Evolutionary conservation across 35 echinoderm and acorn worm genomes (phyloP), one percentile per base, ranked within the genome.

Genomic region (Acanthaster planci): DNA sequence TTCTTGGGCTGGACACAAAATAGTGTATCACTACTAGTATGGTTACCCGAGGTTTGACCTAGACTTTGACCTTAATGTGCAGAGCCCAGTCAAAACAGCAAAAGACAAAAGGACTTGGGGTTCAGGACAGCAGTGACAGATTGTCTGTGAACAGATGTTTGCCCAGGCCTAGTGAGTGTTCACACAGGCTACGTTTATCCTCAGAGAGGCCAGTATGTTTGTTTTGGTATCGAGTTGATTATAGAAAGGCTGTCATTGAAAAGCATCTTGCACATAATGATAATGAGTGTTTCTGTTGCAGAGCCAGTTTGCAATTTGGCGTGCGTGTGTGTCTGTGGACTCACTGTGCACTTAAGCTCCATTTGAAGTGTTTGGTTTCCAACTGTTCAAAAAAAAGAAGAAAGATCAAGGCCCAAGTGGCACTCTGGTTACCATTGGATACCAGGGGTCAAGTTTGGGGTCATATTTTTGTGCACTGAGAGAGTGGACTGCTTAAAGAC

Each of bases 341-440:
- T 72, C 34, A 14, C 10, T 27, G 64, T 31, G 0, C 26, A 72
- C 64, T 1, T 5, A 72, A 12, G 21, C 26, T 26, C 23, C 10
- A 26, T 72, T 21, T 31, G 64, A 72, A 31, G 64, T 72, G 64
- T 31, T 72, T 72, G 26, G 26, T 72, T 60, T 72, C 64, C 64
- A 47, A 47, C 42, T n/a, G n/a, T n/a, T n/a, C 42, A 4, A 4
- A 47, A 47, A 47, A 47, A 47, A 47, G 42, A 47, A 47, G 12
- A 47, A 12, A 47, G 12, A 47, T 12, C 42, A 47, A 47, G 42
- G 42, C 42, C 42, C 14, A 34, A 72, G 64, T 72, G 64, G 64
- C 64, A 72, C 64, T 72, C 64, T 72, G 64, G 64, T 72, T 72
- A 26, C 64, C 64, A 72, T 31, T 19, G 64, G 64, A 72, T 72